Evolutionary conservation across 2,113 vertebrate species (phyloP).

Genomic region (Scortum barcoo): DNA sequence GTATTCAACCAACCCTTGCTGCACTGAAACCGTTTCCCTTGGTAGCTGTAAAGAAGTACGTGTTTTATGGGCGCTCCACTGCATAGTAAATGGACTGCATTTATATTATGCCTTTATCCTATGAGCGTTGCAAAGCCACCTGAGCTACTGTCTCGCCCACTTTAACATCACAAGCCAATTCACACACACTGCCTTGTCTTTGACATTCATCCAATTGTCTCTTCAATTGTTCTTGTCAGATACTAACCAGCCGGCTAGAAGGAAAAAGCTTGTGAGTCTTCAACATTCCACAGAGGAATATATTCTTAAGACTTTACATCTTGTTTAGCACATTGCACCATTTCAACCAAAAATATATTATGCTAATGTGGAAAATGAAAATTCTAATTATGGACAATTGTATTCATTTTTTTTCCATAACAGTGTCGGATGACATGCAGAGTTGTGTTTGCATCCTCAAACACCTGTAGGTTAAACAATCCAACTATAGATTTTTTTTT

Average conservation of each 20-base stretch:
- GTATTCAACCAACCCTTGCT: constrained; percentile 61
- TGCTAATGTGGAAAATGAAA: neutral
- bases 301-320: neutral
- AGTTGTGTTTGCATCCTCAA: neutral
- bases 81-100: constrained; percentile 55
- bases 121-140: neutral
- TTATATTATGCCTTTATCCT: constrained; percentile 39
- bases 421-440: neutral
- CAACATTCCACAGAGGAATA: neutral
- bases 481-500: neutral
- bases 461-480: neutral
- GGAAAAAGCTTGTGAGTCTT: neutral
- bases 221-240: neutral
- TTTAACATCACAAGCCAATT: constrained; percentile 16
- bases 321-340: neutral
- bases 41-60: constrained; percentile 45
- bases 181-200: neutral
- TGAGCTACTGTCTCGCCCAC: constrained; percentile 15
- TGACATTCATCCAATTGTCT: neutral
- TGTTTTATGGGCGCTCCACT: constrained; percentile 39
- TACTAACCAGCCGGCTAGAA: neutral
- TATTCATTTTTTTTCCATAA: no score
- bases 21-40: constrained; percentile 51
- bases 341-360: neutral
- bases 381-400: neutral